phyloP scores from a whole-genome alignment of 2,113 vertebrate genomes.

The Onychorhynchus coronatus region DNA sequence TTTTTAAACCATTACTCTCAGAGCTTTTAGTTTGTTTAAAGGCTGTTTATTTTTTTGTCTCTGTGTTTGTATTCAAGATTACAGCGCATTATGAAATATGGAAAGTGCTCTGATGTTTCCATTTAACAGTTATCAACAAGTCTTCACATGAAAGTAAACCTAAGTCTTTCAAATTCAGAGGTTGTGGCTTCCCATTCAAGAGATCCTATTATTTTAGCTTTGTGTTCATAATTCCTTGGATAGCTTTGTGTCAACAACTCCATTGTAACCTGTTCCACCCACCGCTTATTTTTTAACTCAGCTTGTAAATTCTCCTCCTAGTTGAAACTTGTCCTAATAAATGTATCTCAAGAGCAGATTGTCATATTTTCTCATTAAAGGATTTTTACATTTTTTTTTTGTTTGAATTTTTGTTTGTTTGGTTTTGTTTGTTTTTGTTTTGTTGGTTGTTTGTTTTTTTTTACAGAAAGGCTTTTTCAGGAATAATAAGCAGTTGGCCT shows the following conservation, averaged over 20 bases:
- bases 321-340: slow-evolving; percentile 40
- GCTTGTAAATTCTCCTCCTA: neutral
- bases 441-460: neutral
- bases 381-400: neutral
- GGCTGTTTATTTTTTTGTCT: neutral
- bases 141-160: neutral
- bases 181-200: slow-evolving; percentile 9
- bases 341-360: neutral
- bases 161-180: neutral
- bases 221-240: neutral
- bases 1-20: neutral
- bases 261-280: neutral
- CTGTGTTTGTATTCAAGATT: neutral
- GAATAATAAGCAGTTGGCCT: neutral
- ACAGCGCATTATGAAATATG: neutral
- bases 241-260: slow-evolving; percentile 5
- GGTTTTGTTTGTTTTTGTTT: neutral
- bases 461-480: neutral
- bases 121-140: neutral
- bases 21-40: neutral
- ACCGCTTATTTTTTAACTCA: neutral
- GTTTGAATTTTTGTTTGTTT: no score
- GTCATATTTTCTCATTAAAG: neutral
- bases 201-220: neutral
- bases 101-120: neutral